Evolutionary conservation across 2,888 invertebrate species (phyloP), one percentile per base, ranked within the genome.

Genomic region (Amiota minor): DNA sequence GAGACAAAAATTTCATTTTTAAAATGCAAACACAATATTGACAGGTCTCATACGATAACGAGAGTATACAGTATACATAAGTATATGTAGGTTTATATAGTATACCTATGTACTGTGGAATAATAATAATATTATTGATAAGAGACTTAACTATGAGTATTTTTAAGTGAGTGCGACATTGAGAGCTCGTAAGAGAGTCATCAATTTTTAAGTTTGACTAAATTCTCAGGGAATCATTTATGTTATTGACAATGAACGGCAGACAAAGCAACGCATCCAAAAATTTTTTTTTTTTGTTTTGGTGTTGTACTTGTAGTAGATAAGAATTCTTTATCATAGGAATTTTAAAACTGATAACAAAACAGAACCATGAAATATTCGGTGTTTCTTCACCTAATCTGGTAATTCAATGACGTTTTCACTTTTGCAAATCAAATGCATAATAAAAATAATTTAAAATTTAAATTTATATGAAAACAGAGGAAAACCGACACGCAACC

Each of bases 21-120:
- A 61, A 23, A 61, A 14, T 61, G 62, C 62, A 62, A 62, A 62
- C 62, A 62, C 23, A 61, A 23, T 16, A 59, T 59, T 59, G 59
- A 59, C 59, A 18, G 59, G 59, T 23, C 11, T 18, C 18, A 59
- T 59, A 59, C 59, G 11, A n/a, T 18, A 6, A 59, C 11, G 45
- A 35, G 45, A 35, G 45, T 35, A 62, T 16, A 62, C 12, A 45
- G n/a, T n/a, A 62, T 6, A 45, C 45, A 62, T n/a, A n/a, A n/a
- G n/a, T n/a, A 62, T 2, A 45, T 61, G 23, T n/a, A 62, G 12
- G 45, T 62, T n/a, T 9, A 62, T 14, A 45, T 46, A 16, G 53
- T 16, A 50, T 12, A 50, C 50, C 50, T 50, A 11, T n/a, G 9
- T 23, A 61, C 35, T 2, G 6, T 35, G 6, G 35, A 35, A 35